Evolutionary conservation across 2,113 vertebrate genomes (phyloP), one percentile per base, ranked within the genome.

Genomic region (Uria lomvia): DNA sequence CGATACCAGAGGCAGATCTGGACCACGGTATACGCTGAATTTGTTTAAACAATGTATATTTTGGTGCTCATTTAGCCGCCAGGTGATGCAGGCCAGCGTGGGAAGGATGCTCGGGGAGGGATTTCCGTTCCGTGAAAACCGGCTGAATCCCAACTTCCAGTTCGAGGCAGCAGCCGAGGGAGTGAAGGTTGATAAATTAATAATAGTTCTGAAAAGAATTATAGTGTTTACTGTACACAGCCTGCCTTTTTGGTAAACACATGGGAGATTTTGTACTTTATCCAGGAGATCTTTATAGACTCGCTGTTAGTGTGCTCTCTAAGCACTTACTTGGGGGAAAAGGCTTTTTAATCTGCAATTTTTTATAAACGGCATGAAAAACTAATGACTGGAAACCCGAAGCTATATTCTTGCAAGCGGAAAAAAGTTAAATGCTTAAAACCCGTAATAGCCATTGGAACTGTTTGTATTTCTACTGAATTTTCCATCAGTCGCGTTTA

Each of bases 21-120:
- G 74, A 15, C 5, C 4, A 2, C 8, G 19, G 18, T 15, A 5
- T 7, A 10, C 40, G 24, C 29, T 22, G 9, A 27, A 17, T 12
- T 66, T 1, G 0, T 22, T 36, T 9, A 23, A 15, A 15, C 18
- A 32, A 4, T 1, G 3, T 15, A 15, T 79, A 5, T 62, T 50
- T 65, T 30, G 12, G 11, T 8, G 30, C 40, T 47, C 4, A 0
- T 24, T 88, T 49, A 12, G 3, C 4, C 16, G 20, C 5, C 2
- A 12, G 55, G 18, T 15, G 34, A 23, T 7, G 26, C 23, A 2
- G 0, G 3, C 16, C 5, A 32, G 22, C 0, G 18, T 23, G 15
- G 5, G 3, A 9, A 34, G 42, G 42, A 6, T 34, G n/a, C 22
- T 56, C 14, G 11, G 38, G 53, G 12, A 34, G 21, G 40, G 12